Percentiles rank a stretch among this genome's conserved stretches.
These are phyloP conservation scores for Icerya purchasi DNA, from an alignment of 2,888 invertebrate species.

Conservation along the genomic window DNA sequence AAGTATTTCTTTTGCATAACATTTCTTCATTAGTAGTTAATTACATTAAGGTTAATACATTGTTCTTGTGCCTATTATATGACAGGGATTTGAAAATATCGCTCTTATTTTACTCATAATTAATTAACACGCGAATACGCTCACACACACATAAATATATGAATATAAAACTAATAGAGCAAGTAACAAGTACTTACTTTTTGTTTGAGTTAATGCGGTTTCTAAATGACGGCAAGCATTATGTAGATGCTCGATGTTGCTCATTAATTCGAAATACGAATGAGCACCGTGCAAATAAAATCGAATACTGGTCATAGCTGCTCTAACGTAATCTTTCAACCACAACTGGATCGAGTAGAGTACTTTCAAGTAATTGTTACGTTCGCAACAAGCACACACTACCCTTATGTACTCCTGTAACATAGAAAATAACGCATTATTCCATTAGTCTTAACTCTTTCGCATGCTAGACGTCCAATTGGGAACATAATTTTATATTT, in stretches of 20 bases:
- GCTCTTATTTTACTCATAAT: too few relatives aligned
- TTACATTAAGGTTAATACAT: too few relatives aligned
- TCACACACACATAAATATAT: too few relatives aligned
- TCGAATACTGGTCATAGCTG: slow-evolving; percentile 56
- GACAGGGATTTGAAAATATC: too few relatives aligned
- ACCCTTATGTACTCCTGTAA: slow-evolving; percentile 22
- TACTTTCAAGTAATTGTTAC: slow-evolving; percentile 41
- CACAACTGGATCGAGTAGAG: slow-evolving; percentile 50
- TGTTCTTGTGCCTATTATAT: too few relatives aligned
- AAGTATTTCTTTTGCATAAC: too few relatives aligned
- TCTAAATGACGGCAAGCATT: slow-evolving; percentile 43
- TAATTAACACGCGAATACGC: too few relatives aligned
- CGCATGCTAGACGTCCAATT: too few relatives aligned
- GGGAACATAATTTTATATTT: too few relatives aligned
- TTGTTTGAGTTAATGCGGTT: background rate
- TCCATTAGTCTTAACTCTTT: too few relatives aligned
- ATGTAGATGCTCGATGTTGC: slow-evolving; percentile 31
- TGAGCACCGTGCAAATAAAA: slow-evolving; percentile 42
- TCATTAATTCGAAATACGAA: slow-evolving; percentile 33
- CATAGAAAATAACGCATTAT: slow-evolving; percentile 18
- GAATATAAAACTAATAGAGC: background rate
- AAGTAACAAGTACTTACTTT: background rate
- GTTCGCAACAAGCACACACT: slow-evolving; percentile 48
- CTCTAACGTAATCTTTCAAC: slow-evolving; percentile 49
- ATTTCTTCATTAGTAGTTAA: too few relatives aligned